Evolutionary conservation across 2,888 invertebrate species (phyloP).

Genomic region (Agriotes lineatus): DNA sequence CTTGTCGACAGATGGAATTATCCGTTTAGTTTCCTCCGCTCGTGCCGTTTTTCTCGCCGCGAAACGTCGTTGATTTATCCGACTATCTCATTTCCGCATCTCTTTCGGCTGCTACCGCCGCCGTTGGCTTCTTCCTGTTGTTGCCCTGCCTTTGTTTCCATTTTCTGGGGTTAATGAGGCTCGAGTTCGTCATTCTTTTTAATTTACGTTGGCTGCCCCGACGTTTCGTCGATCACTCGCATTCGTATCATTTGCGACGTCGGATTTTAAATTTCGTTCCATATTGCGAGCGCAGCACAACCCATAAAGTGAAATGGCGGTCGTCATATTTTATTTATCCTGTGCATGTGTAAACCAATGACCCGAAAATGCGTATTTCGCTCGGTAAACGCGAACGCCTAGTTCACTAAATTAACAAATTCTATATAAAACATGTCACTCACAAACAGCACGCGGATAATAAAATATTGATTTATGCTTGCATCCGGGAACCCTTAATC

Average conservation of each 20-base stretch:
- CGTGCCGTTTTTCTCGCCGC: slow-evolving; percentile 52
- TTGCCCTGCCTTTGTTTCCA: slow-evolving; percentile 46
- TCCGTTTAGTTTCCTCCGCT: slow-evolving; percentile 52
- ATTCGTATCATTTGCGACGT: slow-evolving; percentile 56
- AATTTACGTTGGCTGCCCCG: slow-evolving; percentile 49
- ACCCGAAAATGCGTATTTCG: slow-evolving; percentile 59
- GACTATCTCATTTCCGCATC: slow-evolving; percentile 54
- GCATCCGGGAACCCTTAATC: slow-evolving; percentile 57
- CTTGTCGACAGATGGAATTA: slow-evolving; percentile 53
- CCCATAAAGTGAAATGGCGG: slow-evolving; percentile 60
- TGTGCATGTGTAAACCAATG: slow-evolving; percentile 62
- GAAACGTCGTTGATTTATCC: slow-evolving; percentile 51
- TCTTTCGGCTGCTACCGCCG: slow-evolving; percentile 49
- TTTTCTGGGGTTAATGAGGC: slow-evolving; percentile 48
- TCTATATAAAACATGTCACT: slow-evolving; percentile 59
- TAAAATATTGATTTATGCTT: slow-evolving; percentile 62
- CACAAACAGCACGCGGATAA: slow-evolving; percentile 58
- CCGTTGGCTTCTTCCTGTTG: slow-evolving; percentile 51
- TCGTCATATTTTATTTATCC: slow-evolving; percentile 64
- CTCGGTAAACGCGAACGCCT: slow-evolving; percentile 55
- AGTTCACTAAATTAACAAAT: slow-evolving; percentile 58
- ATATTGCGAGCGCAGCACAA: slow-evolving; percentile 60
- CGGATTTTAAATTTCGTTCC: slow-evolving; percentile 59
- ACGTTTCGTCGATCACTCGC: slow-evolving; percentile 51
- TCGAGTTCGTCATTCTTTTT: slow-evolving; percentile 51